Evolutionary conservation across 2,888 invertebrate species (phyloP).

Genomic region (Ophioninae sp.): DNA sequence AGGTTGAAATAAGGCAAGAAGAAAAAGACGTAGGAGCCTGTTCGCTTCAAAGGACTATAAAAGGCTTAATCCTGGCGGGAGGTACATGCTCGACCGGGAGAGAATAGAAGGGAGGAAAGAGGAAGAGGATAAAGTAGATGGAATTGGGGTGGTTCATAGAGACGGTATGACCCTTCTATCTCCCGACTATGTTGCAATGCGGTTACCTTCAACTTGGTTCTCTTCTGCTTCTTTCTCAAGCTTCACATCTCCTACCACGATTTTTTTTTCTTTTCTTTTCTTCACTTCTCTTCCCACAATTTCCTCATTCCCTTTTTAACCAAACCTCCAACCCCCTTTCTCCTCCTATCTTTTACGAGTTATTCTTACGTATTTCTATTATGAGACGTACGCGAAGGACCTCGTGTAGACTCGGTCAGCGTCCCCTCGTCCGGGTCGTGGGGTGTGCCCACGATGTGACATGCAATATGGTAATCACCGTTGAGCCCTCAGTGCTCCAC

Average conservation of each 20-base stretch:
- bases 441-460: constrained; percentile 76
- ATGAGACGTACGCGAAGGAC: constrained; percentile 28
- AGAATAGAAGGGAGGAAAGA: constrained; percentile 42
- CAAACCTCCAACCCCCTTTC: no score
- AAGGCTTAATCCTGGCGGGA: constrained; percentile 72
- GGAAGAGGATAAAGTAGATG: constrained; percentile 66
- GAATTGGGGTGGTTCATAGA: constrained; percentile 77
- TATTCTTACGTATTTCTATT: constrained; percentile 53
- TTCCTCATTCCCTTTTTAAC: constrained; percentile 46
- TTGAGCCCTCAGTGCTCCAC: constrained; percentile 63
- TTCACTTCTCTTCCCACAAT: constrained; percentile 46
- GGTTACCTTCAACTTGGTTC: constrained; percentile 69
- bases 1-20: constrained; percentile 16
- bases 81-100: constrained; percentile 69
- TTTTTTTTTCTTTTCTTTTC: constrained; percentile 25
- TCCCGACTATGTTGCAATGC: constrained; percentile 71
- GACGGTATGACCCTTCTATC: constrained; percentile 68
- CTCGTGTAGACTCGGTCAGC: constrained; percentile 41
- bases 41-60: constrained; percentile 70
- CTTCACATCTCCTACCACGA: constrained; percentile 12
- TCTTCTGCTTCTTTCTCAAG: constrained; percentile 46
- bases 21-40: constrained; percentile 44
- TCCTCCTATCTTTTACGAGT: constrained; percentile 5
- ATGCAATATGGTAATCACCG: constrained; percentile 77
- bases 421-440: constrained; percentile 60